Evolutionary conservation across 1,140 invertebrate species (phyloP), one percentile per base, ranked within the genome.

Genomic region (Euura lappo): DNA sequence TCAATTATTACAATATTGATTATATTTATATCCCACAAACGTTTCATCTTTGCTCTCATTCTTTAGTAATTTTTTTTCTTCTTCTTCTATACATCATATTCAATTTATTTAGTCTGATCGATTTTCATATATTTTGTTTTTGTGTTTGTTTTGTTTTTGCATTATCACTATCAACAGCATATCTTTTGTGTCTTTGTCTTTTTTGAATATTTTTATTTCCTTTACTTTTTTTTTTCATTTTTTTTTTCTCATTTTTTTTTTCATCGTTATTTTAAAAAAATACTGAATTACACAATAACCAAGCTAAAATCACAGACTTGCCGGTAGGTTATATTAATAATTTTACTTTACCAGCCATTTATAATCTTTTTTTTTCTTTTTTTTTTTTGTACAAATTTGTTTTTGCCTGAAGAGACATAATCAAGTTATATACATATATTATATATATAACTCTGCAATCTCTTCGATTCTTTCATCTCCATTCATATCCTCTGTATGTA

Each of bases 281-380:
- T 87, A 87, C 84, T 87, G 85, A 87, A 86, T 86, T 86, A 60
- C 28, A 28, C 28, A 28, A 28, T 60, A 87, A 87, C 84, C 85
- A 87, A 87, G 86, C 86, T 87, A 87, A 87, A 87, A 87, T 87
- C 86, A 87, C 86, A 87, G 86, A 86, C 83, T 84, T 80, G 80
- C 84, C 82, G 79, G 83, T 72, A 72, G 70, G 74, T 71, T 74
- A 74, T 75, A 28, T 28, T 28, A 28, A 28, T 28, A 28, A 28
- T 28, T 28, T 28, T 28, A 1, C 28, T 28, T 28, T 45, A 72
- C 81, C 80, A 79, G 78, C 68, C 80, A 76, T 80, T 28, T 28
- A 28, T 28, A 28, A 28, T 28, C 1, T 28, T 28, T 28, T 77
- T 85, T 86, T 87, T 28, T 28, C 1, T 28, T 77, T 85, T 86